Evolutionary conservation across 2,888 invertebrate species (phyloP), one percentile per base, ranked within the genome.

Genomic region (Lasioglossum lativentre): DNA sequence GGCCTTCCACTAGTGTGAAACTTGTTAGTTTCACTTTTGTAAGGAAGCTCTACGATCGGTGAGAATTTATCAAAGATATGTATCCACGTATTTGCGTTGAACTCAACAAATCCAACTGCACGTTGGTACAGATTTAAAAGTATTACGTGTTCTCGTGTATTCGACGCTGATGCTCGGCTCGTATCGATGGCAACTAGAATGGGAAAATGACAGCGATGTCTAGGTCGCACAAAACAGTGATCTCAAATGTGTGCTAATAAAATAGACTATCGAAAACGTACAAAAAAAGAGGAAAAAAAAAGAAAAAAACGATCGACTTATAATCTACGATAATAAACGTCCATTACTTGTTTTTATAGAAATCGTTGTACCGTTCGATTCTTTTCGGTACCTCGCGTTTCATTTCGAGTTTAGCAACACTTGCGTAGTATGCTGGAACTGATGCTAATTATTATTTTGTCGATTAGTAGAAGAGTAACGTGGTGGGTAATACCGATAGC

Each of bases 221-320:
- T 76, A 80, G 34, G 85, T 82, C 78, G 76, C 84, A 86, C 84
- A 75, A 83, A 84, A 85, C 78, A 77, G 79, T 85, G 81, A 88
- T 82, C 59, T 84, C 42, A 70, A 79, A 74, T 80, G 78, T 80
- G 77, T 72, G 83, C 80, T 85, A 89, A 79, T 79, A 85, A 83
- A 75, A 86, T 77, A 81, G 42, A 70, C 72, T 87, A 87, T 81
- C 63, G 76, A 73, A 89, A 81, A 77, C 45, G 72, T 85, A 79
- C 27, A 79, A 78, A 80, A 80, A 79, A 75, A 80, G 56, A 40
- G 27, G 23, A 16, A 76, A 34, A 42, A 45, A 34, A 83, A 34
- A 42, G n/a, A n/a, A 80, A 80, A 88, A 68, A 73, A 79, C 42
- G 59, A 70, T 82, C 79, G 40, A 56, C 83, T 89, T 89, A 89